A percentile compares a stretch with the other conserved stretches of the same genome.
Conservation (phyloP, 2,113 vertebrate genomes). For the Nothobranchius furzeri region DNA sequence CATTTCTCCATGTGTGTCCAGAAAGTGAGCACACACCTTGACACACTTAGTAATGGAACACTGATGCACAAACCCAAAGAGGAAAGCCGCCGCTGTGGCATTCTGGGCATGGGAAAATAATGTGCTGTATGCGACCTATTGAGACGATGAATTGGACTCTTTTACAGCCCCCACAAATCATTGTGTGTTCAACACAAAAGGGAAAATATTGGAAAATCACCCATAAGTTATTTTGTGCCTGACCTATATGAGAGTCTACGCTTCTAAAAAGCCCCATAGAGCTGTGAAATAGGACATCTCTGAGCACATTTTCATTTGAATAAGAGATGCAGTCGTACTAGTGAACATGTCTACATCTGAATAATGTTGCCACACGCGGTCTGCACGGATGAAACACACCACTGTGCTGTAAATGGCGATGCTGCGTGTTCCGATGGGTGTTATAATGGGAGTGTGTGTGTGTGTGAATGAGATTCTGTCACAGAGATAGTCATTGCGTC, state of each 20-base stretch:
- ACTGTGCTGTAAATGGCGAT: conserved; percentile 52
- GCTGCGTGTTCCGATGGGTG: conserved; percentile 34
- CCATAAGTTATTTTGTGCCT: conserved; percentile 17
- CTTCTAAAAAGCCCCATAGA: conserved; percentile 19
- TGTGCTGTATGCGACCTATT: conserved; percentile 34
- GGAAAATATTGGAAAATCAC: conserved; percentile 7
- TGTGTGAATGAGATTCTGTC: conserved; percentile 64
- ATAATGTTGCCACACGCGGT: conserved; percentile 28
- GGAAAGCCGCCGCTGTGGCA: not conserved
- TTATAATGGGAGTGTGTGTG: conserved; percentile 11
- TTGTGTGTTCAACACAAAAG: conserved; percentile 2
- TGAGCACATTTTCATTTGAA: conserved; percentile 9
- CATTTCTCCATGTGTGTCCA: not conserved
- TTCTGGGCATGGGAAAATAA: conserved; percentile 25
- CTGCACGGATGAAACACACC: conserved; percentile 28
- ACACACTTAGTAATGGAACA: not conserved
- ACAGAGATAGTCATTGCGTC: conserved; percentile 71
- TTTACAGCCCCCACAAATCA: conserved; percentile 10
- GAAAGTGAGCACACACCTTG: not conserved
- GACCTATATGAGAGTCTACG: conserved; percentile 13
- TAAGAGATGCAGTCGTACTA: conserved; percentile 14
- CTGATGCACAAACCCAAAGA: conserved; percentile 33
- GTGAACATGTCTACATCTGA: conserved; percentile 14
- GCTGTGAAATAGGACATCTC: conserved; percentile 13
- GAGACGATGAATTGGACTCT: conserved; percentile 24